phyloP scores from a whole-genome alignment of 2,113 vertebrate genomes.

The Guaruba guarouba region DNA sequence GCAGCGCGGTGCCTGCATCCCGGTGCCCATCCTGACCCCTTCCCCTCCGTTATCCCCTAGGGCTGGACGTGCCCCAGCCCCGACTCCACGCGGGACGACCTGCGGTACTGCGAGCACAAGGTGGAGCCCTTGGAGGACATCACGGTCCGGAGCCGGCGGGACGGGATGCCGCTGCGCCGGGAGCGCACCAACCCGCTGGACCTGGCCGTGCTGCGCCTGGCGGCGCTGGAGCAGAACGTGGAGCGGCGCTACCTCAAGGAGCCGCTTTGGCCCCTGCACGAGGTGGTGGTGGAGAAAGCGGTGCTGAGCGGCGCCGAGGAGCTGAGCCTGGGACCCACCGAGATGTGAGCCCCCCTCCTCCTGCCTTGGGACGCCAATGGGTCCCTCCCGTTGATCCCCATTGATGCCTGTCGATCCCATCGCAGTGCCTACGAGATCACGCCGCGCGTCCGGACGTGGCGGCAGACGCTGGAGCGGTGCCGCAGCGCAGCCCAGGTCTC shows the following conservation, averaged over 20 bases:
- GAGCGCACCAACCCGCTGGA: slow-evolving; percentile 87
- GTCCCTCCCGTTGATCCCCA: too few relatives aligned
- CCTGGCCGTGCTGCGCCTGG: slow-evolving; percentile 84
- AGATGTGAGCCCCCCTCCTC: slow-evolving; percentile 67
- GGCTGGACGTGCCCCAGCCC: slow-evolving; percentile 86
- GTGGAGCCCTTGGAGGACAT: slow-evolving; percentile 86
- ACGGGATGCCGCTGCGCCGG: slow-evolving; percentile 80
- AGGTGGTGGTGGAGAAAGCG: slow-evolving; percentile 85
- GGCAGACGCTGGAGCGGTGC: slow-evolving; percentile 89
- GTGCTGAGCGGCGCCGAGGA: slow-evolving; percentile 67
- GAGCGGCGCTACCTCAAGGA: slow-evolving; percentile 93
- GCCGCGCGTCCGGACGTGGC: slow-evolving; percentile 86
- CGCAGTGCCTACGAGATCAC: slow-evolving; percentile 92
- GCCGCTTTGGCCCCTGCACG: slow-evolving; percentile 88
- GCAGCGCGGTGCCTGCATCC: accelerated
- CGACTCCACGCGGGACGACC: slow-evolving; percentile 86
- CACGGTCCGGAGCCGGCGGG: slow-evolving; percentile 83
- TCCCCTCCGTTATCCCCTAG: slow-evolving; percentile 39
- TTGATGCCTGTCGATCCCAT: not conserved
- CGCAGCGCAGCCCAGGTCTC: slow-evolving; percentile 90
- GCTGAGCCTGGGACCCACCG: slow-evolving; percentile 41
- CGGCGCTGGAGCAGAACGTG: slow-evolving; percentile 89
- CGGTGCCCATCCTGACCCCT: accelerated
- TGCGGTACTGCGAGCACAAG: slow-evolving; percentile 89
- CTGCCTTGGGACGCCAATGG: too few relatives aligned